These are phyloP conservation scores for Tapirus indicus DNA, from an alignment of 2,797 vertebrate species.

Conservation along the genomic window DNA sequence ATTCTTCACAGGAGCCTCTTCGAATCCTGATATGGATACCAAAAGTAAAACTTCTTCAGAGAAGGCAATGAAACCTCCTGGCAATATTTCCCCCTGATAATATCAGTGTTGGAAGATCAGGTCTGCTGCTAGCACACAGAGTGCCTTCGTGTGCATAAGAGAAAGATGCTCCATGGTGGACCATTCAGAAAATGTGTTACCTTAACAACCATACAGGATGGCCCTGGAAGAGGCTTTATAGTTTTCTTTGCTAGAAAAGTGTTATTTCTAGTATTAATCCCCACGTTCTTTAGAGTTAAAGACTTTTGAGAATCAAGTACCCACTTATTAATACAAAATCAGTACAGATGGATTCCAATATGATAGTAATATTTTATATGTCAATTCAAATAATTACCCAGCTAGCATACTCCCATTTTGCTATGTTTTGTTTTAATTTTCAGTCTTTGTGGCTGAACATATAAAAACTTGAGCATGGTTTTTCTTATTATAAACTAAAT, in stretches of 20 bases:
- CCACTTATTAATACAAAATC: neutral
- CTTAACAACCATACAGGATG: neutral
- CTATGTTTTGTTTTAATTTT: neutral
- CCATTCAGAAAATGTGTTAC: neutral
- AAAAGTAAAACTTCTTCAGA: neutral
- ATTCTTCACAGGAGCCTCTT: neutral
- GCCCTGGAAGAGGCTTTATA: neutral
- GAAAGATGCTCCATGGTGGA: neutral
- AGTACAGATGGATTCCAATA: neutral
- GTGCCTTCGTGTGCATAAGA: neutral
- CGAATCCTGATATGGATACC: neutral
- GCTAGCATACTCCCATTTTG: neutral
- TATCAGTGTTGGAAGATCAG: neutral
- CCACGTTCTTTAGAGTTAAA: neutral
- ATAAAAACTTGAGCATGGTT: neutral
- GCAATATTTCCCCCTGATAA: neutral
- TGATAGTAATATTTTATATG: neutral
- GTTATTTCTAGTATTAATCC: neutral
- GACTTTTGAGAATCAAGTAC: neutral
- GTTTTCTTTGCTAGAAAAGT: neutral
- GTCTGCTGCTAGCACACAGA: neutral
- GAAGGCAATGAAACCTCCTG: neutral
- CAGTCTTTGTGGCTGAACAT: neutral
- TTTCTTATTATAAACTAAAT: conserved; percentile 1
- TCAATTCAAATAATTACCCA: neutral